Conservation (phyloP, 2,113 vertebrate genomes). For the Eurypyga helias region DNA sequence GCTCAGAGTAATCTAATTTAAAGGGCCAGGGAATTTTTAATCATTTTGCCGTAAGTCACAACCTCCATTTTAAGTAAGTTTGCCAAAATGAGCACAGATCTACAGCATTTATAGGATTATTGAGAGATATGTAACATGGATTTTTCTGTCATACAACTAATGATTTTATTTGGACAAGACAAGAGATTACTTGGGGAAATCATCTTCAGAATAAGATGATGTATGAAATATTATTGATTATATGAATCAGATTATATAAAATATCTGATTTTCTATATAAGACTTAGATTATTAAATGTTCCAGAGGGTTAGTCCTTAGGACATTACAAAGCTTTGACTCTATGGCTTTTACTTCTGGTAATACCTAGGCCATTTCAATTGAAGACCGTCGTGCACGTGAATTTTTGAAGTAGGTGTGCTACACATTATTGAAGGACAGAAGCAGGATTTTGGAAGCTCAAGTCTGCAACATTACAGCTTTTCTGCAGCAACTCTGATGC, state of each 20-base stretch:
- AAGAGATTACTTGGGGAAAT: background rate
- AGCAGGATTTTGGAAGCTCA: background rate
- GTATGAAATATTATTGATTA: background rate
- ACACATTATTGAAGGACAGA: background rate
- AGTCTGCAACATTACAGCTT: background rate
- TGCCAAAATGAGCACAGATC: background rate
- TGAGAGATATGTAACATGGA: background rate
- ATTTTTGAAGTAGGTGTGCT: background rate
- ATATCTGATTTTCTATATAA: background rate
- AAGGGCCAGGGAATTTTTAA: background rate
- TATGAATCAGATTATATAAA: background rate
- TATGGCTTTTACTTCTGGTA: background rate
- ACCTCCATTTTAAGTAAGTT: background rate
- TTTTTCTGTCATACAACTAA: background rate
- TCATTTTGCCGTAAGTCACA: background rate
- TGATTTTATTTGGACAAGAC: background rate
- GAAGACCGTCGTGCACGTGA: background rate
- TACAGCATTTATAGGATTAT: background rate
- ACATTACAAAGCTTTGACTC: background rate
- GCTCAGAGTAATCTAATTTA: background rate
- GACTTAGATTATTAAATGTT: background rate
- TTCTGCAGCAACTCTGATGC: background rate
- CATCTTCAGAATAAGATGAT: background rate
- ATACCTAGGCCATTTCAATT: background rate
- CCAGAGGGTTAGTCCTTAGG: background rate